Percentiles rank a stretch among this genome's conserved stretches.
These are phyloP conservation scores for Empidonax alnorum DNA, from an alignment of 2,113 vertebrate species.

Conservation along the genomic window DNA sequence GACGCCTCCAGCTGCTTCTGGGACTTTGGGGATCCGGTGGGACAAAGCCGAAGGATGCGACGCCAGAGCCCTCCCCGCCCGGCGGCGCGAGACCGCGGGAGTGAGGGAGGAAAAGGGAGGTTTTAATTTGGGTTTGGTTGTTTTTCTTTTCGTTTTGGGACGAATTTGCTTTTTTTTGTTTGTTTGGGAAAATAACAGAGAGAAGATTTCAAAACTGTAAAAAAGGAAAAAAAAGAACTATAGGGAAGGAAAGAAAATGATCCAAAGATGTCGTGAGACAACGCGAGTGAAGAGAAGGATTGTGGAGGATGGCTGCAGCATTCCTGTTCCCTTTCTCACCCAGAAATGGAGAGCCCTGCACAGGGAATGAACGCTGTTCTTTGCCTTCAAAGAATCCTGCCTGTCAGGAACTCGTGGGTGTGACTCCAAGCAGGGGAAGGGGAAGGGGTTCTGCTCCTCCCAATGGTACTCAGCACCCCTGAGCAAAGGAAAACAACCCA, in stretches of 20 bases:
- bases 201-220: not conserved
- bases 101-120: not conserved
- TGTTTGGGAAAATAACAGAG: not conserved
- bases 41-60: not conserved
- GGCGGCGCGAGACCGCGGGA: not conserved
- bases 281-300: not conserved
- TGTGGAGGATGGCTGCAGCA: not conserved
- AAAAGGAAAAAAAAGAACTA: not conserved
- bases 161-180: not conserved
- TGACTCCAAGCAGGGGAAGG: not conserved
- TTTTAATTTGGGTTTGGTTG: not conserved
- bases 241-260: not conserved
- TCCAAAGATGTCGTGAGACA: constrained; percentile 55
- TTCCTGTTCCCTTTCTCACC: not conserved
- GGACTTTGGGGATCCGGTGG: not conserved
- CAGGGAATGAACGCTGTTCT: not conserved
- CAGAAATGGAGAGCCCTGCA: not conserved
- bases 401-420: not conserved
- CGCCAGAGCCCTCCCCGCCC: not conserved
- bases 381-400: not conserved
- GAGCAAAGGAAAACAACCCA: not conserved
- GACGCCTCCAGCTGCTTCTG: not conserved
- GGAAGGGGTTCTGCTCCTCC: not conserved
- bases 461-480: not conserved
- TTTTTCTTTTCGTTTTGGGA: not conserved